These are phyloP conservation scores for Mastomys coucha DNA, from an alignment of 2,113 vertebrate species.

Conservation along the genomic window DNA sequence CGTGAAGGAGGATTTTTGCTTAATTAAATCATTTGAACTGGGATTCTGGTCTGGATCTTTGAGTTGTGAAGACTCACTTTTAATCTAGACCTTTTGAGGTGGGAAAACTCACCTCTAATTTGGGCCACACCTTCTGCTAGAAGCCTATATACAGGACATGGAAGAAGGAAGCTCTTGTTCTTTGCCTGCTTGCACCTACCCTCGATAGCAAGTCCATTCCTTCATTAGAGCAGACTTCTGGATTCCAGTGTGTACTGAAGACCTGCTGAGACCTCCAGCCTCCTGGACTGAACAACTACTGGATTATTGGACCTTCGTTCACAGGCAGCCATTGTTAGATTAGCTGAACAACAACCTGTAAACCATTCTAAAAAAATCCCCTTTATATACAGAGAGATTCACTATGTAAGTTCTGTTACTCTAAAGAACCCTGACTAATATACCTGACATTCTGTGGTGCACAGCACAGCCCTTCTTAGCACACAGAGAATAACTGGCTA, in stretches of 20 bases:
- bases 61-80: not conserved
- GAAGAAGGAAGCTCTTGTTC: not conserved
- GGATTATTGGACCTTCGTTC: not conserved
- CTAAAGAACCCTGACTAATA: not conserved
- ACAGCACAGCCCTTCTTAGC: not conserved
- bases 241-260: not conserved
- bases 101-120: not conserved
- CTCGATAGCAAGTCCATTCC: not conserved
- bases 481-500: slow-evolving; percentile 29
- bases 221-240: not conserved
- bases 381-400: not conserved
- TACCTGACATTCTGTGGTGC: not conserved
- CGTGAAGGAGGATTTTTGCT: not conserved
- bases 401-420: not conserved
- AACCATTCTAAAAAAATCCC: not conserved
- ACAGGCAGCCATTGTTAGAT: not conserved
- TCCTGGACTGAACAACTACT: not conserved
- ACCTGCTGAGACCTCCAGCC: not conserved
- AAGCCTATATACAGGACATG: not conserved
- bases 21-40: not conserved
- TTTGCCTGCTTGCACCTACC: not conserved
- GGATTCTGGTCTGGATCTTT: not conserved
- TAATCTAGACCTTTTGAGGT: not conserved
- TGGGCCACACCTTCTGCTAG: not conserved
- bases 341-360: not conserved